Base-by-base conservation (phyloP, 1,140 invertebrate genomes). In the Ooceraea biroi region DNA sequence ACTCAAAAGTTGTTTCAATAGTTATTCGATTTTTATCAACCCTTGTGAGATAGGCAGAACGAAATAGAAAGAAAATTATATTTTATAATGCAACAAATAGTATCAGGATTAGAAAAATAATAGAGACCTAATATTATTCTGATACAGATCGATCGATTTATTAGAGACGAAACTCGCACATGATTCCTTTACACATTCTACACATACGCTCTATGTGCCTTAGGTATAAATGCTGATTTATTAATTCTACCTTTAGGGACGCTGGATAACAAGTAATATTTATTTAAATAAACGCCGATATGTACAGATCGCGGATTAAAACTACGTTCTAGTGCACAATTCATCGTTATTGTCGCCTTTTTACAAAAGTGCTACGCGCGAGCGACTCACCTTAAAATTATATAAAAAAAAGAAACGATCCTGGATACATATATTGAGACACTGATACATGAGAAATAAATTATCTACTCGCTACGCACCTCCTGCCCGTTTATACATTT, bases 251-350 rank as follows among this genome's bases (percentile, higher is more conserved):
- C 58, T 63, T 72, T 85, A 80, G 72, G 74, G 72, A 73, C 73
- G 65, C 60, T 63, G 66, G 22, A 78, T 83, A 85, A 89, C 77
- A 84, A 60, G 50, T 74, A 65, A 58, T 76, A 57, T 85, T 90
- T 76, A 57, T 85, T 90, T 91, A 91, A 91, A 91, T 91, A 90
- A 88, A 88, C 78, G 71, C 2, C 61, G 30, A 78, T 92, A 91
- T 92, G 44, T 92, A 92, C 91, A 92, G 65, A 82, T 17, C 27
- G 3, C 55, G 14, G 30, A 50, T 85, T 82, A 72, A 77, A 14
- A 73, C 46, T 82, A 60, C 19, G 17, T 50, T 25, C 50, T 76
- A 44, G 27, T 60, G 17, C 11, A 50, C 65, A 19, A 68, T 73
- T 36, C 4, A 7, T n/a, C n/a, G 36, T 66, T 58, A 12, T 12